Percentiles rank a stretch among this genome's conserved stretches.
Conservation (phyloP, 2,113 vertebrate species). For the Cinclus cinclus region DNA sequence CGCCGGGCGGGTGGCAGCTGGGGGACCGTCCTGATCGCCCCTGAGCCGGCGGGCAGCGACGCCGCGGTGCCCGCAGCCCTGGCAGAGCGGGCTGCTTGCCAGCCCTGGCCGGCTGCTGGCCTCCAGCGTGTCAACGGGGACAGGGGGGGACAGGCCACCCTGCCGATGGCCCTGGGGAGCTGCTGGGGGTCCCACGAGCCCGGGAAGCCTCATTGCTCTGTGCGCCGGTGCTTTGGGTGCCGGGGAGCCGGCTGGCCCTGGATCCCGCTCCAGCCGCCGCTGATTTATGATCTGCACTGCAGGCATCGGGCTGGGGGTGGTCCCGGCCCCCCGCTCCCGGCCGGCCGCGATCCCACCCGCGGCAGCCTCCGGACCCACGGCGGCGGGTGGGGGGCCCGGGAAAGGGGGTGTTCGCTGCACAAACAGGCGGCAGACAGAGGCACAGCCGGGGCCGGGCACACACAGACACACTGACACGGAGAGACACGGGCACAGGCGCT, state of each 20-base stretch:
- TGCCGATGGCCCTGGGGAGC: fast-evolving
- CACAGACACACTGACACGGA: neutral
- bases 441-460: neutral
- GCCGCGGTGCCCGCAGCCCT: conserved; percentile 26
- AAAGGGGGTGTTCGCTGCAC: neutral
- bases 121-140: neutral
- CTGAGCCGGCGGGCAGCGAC: neutral
- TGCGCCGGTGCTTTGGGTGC: neutral
- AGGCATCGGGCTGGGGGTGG: conserved; percentile 11
- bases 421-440: neutral
- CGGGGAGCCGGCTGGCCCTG: neutral
- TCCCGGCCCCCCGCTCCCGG: neutral
- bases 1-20: neutral
- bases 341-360: neutral
- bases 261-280: neutral
- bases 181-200: fast-evolving
- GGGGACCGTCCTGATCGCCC: neutral
- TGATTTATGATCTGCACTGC: conserved; percentile 61
- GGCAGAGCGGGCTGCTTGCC: conserved; percentile 21
- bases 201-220: neutral
- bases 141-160: neutral
- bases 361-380: neutral
- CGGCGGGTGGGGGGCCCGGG: fast-evolving
- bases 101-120: neutral
- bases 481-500: neutral